A percentile compares a stretch with the other conserved stretches of the same genome.
phyloP scores from a whole-genome alignment of 2,113 vertebrate species.

The Tachycineta bicolor region DNA sequence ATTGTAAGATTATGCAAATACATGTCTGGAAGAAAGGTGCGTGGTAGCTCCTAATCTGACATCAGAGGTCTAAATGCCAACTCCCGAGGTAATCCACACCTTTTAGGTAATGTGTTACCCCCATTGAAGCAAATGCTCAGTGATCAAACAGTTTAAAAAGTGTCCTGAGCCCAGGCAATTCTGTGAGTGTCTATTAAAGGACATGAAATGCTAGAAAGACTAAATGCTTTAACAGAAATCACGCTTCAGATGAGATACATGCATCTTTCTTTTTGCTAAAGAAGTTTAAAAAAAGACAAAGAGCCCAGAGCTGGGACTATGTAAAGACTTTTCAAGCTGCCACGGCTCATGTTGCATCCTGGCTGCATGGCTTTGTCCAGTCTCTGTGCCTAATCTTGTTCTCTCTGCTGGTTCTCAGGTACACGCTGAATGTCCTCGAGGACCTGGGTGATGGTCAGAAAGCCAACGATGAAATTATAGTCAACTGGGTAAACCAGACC shows the following conservation, averaged over 20 bases:
- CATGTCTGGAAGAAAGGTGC: neutral
- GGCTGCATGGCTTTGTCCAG: neutral
- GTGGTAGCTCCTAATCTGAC: neutral
- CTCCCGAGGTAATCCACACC: neutral
- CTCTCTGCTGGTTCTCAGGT: constrained; percentile 72
- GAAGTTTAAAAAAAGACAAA: neutral
- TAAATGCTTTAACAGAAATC: neutral
- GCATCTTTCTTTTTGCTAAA: neutral
- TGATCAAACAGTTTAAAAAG: neutral
- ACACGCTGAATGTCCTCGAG: constrained; percentile 90
- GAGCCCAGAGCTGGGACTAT: neutral
- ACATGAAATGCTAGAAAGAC: neutral
- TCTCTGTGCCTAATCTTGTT: neutral
- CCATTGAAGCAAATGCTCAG: neutral
- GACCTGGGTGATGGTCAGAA: constrained; percentile 89
- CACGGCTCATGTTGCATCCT: neutral
- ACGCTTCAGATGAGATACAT: neutral
- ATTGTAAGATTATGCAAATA: neutral
- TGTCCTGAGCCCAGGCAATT: neutral
- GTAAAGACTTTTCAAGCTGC: neutral
- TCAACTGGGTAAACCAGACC: constrained; percentile 93
- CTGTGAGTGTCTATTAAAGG: neutral
- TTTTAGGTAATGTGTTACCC: neutral
- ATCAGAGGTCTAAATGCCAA: neutral
- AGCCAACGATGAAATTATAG: constrained; percentile 90